Base-by-base conservation (phyloP, 2,888 invertebrate genomes). In the Idaea straminata region DNA sequence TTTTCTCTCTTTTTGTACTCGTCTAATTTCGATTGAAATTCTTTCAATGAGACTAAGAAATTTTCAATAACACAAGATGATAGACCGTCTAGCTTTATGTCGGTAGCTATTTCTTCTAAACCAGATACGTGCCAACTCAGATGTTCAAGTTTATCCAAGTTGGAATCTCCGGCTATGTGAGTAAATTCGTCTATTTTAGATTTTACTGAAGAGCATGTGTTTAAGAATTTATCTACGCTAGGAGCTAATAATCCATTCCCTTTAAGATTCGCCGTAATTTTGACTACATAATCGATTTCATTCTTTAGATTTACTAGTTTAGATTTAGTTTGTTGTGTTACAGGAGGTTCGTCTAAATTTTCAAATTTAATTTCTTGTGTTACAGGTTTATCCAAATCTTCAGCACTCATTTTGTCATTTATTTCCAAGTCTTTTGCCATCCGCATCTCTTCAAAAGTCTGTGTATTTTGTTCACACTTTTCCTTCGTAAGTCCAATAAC, bases 251-350 rank as follows among this genome's bases (percentile, higher is more conserved):
- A 36, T 1, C 74, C 76, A 47, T 73, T 68, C 5, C 72, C 68
- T 64, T 76, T 71, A n/a, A 80, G 70, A 62, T 71, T 72, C 66
- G 76, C 74, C 6, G 79, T 77, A 4, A 71, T 69, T 36, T 74
- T 69, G 15, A 80, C 69, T n/a, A 82, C 72, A 62, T 79, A 74
- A 36, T 59, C 66, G 61, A 82, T 68, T 16, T 78, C 76, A 16
- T 57, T 64, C 69, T 74, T 77, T 15, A 78, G 69, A 25, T 74
- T 72, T 58, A 77, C 71, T 5, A 82, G 38, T 71, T 75, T 74
- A 5, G 61, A 65, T n/a, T 68, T 63, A 47, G 74, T 66, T 60
- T 35, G 64, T 58, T 38, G 47, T 47, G 7, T 25, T 25, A 25
- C 25, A 25, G 3, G 25, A 25, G 25, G 25, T 25, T 25, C 47